phyloP scores from a whole-genome alignment of 1,140 invertebrate species.

The Leptopilina clavipes region DNA sequence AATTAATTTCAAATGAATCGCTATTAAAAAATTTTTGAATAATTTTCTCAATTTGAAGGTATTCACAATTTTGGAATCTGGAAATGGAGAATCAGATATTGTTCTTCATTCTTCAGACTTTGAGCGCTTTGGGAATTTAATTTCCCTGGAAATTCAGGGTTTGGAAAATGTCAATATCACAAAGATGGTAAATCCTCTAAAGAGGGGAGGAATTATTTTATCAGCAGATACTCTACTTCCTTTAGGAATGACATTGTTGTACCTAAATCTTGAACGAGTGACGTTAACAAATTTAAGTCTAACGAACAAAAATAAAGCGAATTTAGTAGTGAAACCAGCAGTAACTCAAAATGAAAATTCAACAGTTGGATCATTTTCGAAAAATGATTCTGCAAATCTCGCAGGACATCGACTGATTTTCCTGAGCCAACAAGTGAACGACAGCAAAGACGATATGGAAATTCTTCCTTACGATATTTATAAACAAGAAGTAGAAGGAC shows the following conservation, averaged over 20 bases:
- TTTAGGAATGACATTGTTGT: conserved; percentile 62
- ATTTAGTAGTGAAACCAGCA: conserved; percentile 65
- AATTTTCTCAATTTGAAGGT: conserved; percentile 65
- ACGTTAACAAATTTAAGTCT: conserved; percentile 61
- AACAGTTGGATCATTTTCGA: conserved; percentile 43
- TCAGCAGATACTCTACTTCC: conserved; percentile 64
- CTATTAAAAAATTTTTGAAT: not conserved
- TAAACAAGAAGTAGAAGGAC: conserved; percentile 75
- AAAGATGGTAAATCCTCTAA: not conserved
- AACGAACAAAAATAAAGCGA: conserved; percentile 62
- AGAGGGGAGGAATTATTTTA: conserved; percentile 60
- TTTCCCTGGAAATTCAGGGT: conserved; percentile 79
- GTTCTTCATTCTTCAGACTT: conserved; percentile 74
- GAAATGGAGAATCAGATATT: conserved; percentile 65
- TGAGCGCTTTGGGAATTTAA: conserved; percentile 74
- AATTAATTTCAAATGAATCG: too few relatives aligned
- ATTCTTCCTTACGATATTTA: conserved; percentile 81
- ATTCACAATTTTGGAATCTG: conserved; percentile 75
- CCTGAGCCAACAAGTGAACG: conserved; percentile 63
- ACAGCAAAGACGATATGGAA: conserved; percentile 71
- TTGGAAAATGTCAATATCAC: conserved; percentile 60
- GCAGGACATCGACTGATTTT: conserved; percentile 68
- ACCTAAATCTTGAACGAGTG: conserved; percentile 66
- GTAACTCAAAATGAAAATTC: conserved; percentile 59
- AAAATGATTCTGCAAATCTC: conserved; percentile 41